These are phyloP conservation scores for Lymantria monacha DNA, from an alignment of 2,888 invertebrate genomes.

Conservation along the genomic window DNA sequence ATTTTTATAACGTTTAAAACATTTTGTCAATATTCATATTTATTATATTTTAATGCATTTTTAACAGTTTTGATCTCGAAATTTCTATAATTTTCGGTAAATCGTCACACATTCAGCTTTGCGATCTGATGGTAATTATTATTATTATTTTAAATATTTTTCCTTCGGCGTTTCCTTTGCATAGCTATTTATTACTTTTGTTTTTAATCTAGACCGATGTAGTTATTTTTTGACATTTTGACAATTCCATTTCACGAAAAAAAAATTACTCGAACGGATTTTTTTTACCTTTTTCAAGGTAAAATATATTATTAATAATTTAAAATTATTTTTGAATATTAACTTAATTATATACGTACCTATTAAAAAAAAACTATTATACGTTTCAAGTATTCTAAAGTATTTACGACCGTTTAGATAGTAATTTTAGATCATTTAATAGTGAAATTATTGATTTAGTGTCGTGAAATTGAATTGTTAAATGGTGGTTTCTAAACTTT, in stretches of 20 bases:
- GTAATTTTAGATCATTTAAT: not conserved
- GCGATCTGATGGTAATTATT: slow-evolving; percentile 53
- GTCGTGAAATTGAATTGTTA: slow-evolving; percentile 21
- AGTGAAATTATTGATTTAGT: not conserved
- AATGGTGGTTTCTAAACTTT: slow-evolving; percentile 10
- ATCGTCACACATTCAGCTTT: slow-evolving; percentile 54
- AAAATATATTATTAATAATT: not conserved
- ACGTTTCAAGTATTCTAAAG: not conserved
- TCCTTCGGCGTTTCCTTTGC: slow-evolving; percentile 30
- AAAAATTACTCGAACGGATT: not conserved
- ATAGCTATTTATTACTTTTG: slow-evolving; percentile 33
- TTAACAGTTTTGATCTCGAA: too few relatives aligned
- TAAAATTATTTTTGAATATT: not conserved
- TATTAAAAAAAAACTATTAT: not conserved
- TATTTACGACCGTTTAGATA: not conserved
- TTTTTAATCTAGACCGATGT: slow-evolving; percentile 31
- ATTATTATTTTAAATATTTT: slow-evolving; percentile 32
- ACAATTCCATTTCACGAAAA: slow-evolving; percentile 23
- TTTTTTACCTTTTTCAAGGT: slow-evolving; percentile 1
- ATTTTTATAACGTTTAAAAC: too few relatives aligned
- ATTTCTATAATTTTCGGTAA: slow-evolving; percentile 34
- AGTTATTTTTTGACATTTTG: slow-evolving; percentile 25
- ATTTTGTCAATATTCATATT: too few relatives aligned
- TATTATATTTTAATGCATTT: too few relatives aligned
- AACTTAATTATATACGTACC: not conserved